phyloP scores from a whole-genome alignment of 2,113 vertebrate species.

The Vanacampus margaritifer region DNA sequence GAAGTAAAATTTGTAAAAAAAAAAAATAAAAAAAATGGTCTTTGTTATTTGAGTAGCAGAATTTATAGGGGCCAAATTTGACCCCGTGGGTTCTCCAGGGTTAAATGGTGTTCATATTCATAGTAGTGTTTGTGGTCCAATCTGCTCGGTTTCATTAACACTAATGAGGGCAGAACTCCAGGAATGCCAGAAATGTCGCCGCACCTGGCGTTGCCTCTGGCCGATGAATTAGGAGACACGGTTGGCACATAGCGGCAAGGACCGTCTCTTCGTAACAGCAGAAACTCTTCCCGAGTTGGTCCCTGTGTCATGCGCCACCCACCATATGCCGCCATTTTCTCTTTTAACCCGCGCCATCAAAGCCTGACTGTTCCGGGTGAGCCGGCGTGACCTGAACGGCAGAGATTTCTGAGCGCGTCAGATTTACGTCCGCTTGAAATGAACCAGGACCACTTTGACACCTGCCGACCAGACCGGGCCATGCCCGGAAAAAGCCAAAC shows the following conservation, averaged over 20 bases:
- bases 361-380: slow-evolving; percentile 18
- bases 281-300: slow-evolving; percentile 32
- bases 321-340: not conserved
- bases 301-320: slow-evolving; percentile 24
- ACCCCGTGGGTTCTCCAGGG: too few relatives aligned
- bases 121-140: slow-evolving; percentile 1
- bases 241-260: slow-evolving; percentile 9
- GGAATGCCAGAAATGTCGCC: slow-evolving; percentile 34
- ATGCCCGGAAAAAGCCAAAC: slow-evolving; percentile 39
- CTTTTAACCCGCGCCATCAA: slow-evolving; percentile 15
- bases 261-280: not conserved
- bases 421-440: slow-evolving; percentile 66
- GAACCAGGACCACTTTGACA: slow-evolving; percentile 45
- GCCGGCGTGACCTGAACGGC: slow-evolving; percentile 23
- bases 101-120: not conserved
- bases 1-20: too few relatives aligned
- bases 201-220: slow-evolving; percentile 23
- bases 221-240: slow-evolving; percentile 1
- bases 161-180: slow-evolving; percentile 14
- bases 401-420: slow-evolving; percentile 43
- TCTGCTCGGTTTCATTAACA: slow-evolving; percentile 40
- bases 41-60: too few relatives aligned
- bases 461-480: slow-evolving; percentile 36
- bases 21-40: too few relatives aligned
- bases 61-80: too few relatives aligned